Evolutionary conservation across 2,797 vertebrate genomes (phyloP), one percentile per base, ranked within the genome.

Genomic region (Gymnoscopelus microlampas): DNA sequence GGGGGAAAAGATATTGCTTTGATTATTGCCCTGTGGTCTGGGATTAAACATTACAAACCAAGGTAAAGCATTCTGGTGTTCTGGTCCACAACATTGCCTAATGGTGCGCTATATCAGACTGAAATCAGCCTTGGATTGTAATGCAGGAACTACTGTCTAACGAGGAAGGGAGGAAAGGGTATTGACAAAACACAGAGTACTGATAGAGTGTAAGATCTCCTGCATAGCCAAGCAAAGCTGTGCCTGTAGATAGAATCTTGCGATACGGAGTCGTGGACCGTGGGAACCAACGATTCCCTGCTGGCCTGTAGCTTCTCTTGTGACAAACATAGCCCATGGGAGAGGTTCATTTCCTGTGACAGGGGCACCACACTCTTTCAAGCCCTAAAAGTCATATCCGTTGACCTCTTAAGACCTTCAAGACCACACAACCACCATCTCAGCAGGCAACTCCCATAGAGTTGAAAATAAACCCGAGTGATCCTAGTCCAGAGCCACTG

Each of bases 211-310:
- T 49, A 63, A 74, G 64, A 80, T 55, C 55, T 65, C 24, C 44
- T 56, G 19, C 11, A 60, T 53, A 14, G 66, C 74, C 23, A 64
- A 68, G 26, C 68, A 3, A 44, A 8, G 53, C 74, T 78, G 32
- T 51, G 60, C 60, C 53, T 85, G 74, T 69, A 82, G 85, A 66
- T 72, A 19, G 66, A 54, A 60, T 23, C 53, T 63, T 68, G 71
- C 59, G 90, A 88, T 82, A 79, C 56, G 29, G 63, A 11, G 53
- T 54, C 54, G 35, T 58, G 76, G 80, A 81, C 71, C 78, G 87
- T 90, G 91, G 88, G 90, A 93, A 93, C 75, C 64, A 54, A 58
- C 26, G 78, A 85, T 79, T 89, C 84, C 87, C 82, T 79, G 71
- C 86, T 73, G 81, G 85, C 80, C 71, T 76, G 78, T 77, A 76